Conservation (phyloP, 2,797 vertebrate species). For the Spizella passerina region DNA sequence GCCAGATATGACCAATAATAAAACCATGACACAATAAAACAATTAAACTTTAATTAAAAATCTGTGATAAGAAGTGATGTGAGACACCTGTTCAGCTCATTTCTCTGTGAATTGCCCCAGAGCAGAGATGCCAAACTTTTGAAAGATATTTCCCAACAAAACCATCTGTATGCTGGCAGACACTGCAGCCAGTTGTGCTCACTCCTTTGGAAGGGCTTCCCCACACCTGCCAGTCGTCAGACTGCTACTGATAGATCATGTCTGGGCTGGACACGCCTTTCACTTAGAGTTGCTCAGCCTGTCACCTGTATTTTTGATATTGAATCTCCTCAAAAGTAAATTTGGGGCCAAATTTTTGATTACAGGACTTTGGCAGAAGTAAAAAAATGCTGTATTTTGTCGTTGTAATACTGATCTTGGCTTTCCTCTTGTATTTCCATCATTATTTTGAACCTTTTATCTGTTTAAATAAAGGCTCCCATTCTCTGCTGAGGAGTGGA, state of each 20-base stretch:
- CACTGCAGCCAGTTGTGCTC: neutral
- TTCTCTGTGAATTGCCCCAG: neutral
- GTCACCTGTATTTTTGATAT: neutral
- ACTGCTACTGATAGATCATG: neutral
- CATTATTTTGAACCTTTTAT: neutral
- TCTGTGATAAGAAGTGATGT: neutral
- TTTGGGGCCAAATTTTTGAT: neutral
- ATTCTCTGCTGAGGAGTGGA: neutral
- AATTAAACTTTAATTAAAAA: neutral
- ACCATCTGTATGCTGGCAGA: slow-evolving; percentile 34
- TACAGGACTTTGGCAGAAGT: neutral
- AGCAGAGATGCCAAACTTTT: neutral
- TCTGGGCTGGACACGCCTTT: neutral
- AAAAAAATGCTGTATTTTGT: neutral
- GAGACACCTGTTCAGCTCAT: neutral
- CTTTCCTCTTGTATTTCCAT: neutral
- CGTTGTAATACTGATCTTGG: neutral
- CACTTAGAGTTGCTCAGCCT: neutral
- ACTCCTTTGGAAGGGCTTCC: neutral
- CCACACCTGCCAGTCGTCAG: slow-evolving; percentile 7
- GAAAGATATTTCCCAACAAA: neutral
- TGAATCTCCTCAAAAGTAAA: neutral
- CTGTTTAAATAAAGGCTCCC: neutral
- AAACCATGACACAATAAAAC: neutral
- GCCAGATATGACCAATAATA: neutral